phyloP scores from a whole-genome alignment of 2,888 invertebrate species.

The Torymus tubicola region DNA sequence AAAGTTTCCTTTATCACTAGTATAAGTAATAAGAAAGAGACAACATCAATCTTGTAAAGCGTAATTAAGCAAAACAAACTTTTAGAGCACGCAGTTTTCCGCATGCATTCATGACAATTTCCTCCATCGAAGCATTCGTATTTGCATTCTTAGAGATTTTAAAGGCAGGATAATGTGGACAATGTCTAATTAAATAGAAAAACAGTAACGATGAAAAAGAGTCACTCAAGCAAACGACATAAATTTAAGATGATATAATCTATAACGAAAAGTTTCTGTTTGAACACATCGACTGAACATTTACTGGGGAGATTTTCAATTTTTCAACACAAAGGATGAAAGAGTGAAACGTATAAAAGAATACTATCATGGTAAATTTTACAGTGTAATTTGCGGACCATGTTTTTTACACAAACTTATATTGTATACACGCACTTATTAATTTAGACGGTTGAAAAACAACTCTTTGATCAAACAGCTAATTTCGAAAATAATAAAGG shows the following conservation, averaged over 20 bases:
- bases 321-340: conserved; percentile 45
- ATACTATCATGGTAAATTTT: conserved; percentile 59
- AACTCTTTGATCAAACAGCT: conserved; percentile 38
- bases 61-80: conserved; percentile 19
- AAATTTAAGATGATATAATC: conserved; percentile 26
- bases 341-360: conserved; percentile 37
- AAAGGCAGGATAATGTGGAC: conserved; percentile 3
- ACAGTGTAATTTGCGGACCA: conserved; percentile 65
- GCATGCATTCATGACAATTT: conserved; percentile 16
- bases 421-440: conserved; percentile 58
- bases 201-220: conserved; percentile 29
- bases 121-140: conserved; percentile 25
- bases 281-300: conserved; percentile 54
- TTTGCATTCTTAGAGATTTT: conserved; percentile 38
- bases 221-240: neutral
- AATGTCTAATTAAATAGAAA: conserved; percentile 18
- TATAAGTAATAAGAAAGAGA: conserved; percentile 20
- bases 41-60: conserved; percentile 33
- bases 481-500: conserved; percentile 30
- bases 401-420: conserved; percentile 64
- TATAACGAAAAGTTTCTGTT: conserved; percentile 50
- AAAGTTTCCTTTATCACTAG: conserved; percentile 22
- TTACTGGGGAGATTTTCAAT: conserved; percentile 53
- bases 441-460: conserved; percentile 44
- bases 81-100: neutral